These are phyloP conservation scores for Onychostoma macrolepis DNA, from an alignment of 2,113 vertebrate genomes.

Conservation along the genomic window DNA sequence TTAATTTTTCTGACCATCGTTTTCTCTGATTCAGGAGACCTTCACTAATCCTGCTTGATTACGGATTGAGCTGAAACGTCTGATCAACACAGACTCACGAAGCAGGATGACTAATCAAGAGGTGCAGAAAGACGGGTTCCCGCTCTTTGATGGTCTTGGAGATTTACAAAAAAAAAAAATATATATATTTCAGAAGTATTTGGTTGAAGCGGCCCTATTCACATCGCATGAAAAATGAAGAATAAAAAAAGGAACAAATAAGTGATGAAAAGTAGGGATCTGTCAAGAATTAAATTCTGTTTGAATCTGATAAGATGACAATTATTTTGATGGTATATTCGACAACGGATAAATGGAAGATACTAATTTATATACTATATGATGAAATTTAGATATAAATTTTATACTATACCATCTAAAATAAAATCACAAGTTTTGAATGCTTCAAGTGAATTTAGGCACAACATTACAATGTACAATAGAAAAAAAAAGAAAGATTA, in stretches of 20 bases:
- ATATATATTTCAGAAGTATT: neutral
- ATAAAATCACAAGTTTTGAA: neutral
- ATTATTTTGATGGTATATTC: neutral
- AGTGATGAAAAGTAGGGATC: neutral
- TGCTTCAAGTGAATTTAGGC: neutral
- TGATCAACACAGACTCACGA: slow-evolving; percentile 19
- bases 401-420: neutral
- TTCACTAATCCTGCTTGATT: slow-evolving; percentile 25
- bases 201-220: neutral
- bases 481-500: no score
- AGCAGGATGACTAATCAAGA: slow-evolving; percentile 15
- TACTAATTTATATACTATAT: neutral
- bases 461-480: neutral
- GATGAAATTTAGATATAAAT: neutral
- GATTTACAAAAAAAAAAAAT: neutral
- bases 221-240: neutral
- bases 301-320: neutral
- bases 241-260: neutral
- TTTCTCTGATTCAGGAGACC: slow-evolving; percentile 17
- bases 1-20: slow-evolving; percentile 40
- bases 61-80: slow-evolving; percentile 6
- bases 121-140: neutral
- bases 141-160: neutral
- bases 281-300: neutral
- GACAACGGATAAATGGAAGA: neutral